These are phyloP conservation scores for Ephestia elutella DNA, from an alignment of 1,140 invertebrate species.

Conservation along the genomic window DNA sequence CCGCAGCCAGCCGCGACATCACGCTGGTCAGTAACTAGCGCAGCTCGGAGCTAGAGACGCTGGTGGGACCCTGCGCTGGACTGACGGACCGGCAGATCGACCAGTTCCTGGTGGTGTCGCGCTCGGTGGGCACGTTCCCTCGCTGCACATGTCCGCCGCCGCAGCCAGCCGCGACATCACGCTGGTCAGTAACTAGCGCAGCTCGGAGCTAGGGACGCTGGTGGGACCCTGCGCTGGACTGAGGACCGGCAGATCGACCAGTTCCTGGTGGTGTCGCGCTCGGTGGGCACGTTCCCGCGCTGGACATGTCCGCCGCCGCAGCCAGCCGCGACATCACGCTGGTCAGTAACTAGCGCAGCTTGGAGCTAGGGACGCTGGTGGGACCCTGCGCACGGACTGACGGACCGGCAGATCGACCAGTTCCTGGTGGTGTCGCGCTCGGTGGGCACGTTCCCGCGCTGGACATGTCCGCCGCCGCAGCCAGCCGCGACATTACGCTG, in stretches of 20 bases:
- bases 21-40: slow-evolving; percentile 86
- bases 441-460: slow-evolving; percentile 98
- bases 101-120: slow-evolving; percentile 97
- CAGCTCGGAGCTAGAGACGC: no score
- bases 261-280: slow-evolving; percentile 97
- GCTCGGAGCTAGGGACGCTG: no score
- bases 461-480: slow-evolving; percentile 99
- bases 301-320: slow-evolving; percentile 99
- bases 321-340: slow-evolving; percentile 98
- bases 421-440: slow-evolving; percentile 98
- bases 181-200: slow-evolving; percentile 80
- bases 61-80: slow-evolving; percentile 94
- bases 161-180: slow-evolving; percentile 98
- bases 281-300: slow-evolving; percentile 98
- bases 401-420: slow-evolving; percentile 98
- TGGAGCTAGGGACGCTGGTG: no score
- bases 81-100: slow-evolving; percentile 97
- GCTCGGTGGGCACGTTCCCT: slow-evolving; percentile 99
- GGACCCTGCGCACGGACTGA: slow-evolving; percentile 94
- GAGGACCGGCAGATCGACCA: slow-evolving; percentile 98
- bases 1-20: slow-evolving; percentile 97
- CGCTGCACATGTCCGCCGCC: slow-evolving; percentile 98
- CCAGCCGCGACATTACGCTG: slow-evolving; percentile 97
- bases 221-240: slow-evolving; percentile 95
- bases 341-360: slow-evolving; percentile 77